phyloP scores from a whole-genome alignment of 2,888 invertebrate genomes.

The Conomelus anceps region DNA sequence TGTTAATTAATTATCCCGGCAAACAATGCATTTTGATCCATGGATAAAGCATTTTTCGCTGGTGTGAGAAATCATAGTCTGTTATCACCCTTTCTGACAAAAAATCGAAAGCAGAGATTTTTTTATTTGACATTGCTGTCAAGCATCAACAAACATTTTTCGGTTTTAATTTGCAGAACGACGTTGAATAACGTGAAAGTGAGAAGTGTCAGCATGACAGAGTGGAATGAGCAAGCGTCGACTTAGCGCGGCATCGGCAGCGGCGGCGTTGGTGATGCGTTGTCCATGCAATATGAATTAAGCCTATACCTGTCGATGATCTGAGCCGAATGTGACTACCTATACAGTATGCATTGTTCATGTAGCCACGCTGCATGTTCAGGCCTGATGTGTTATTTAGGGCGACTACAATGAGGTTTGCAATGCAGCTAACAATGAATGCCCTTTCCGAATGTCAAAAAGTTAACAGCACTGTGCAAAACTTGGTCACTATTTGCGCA shows the following conservation, averaged over 20 bases:
- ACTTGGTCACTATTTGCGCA: neutral
- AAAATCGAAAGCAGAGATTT: neutral
- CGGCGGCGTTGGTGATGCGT: neutral
- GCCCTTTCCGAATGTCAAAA: neutral
- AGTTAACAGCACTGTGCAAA: neutral
- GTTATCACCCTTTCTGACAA: neutral
- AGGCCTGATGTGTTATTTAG: neutral
- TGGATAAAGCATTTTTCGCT: no score
- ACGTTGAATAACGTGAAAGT: neutral
- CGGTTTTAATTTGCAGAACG: neutral
- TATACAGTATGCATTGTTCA: neutral
- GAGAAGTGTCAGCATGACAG: no score
- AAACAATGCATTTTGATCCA: no score
- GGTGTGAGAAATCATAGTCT: no score
- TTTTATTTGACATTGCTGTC: neutral
- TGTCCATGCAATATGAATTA: neutral
- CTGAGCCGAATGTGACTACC: no score
- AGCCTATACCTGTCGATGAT: neutral
- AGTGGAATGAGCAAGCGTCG: no score
- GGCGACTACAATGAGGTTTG: neutral
- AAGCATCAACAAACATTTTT: neutral
- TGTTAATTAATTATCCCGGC: no score
- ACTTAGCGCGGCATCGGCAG: no score
- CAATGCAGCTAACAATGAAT: neutral
- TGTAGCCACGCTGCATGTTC: neutral